Conservation (phyloP, 2,113 vertebrate genomes). For the Proterorhinus semilunaris region DNA sequence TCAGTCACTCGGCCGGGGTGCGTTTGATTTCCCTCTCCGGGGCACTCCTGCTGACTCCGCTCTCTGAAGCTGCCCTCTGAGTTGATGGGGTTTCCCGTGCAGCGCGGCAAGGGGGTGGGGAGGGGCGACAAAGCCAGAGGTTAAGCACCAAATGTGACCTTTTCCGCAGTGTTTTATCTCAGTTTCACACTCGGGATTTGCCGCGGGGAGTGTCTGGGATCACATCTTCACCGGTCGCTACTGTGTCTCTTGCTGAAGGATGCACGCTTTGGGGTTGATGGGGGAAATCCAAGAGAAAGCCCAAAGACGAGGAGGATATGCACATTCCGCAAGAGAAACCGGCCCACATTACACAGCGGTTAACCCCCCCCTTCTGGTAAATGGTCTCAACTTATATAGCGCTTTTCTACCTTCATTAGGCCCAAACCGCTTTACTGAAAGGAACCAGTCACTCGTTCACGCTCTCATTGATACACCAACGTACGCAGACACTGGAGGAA, state of each 20-base stretch:
- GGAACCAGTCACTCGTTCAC: too few relatives aligned
- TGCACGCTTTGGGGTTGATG: background rate
- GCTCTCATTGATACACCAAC: too few relatives aligned
- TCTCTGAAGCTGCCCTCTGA: slow-evolving; percentile 27
- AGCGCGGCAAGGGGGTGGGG: slow-evolving; percentile 27
- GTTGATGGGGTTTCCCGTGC: slow-evolving; percentile 32
- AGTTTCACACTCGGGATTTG: background rate
- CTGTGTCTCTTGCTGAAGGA: background rate
- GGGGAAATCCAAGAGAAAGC: background rate
- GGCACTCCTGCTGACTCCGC: slow-evolving; percentile 36
- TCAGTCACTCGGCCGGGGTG: slow-evolving; percentile 50
- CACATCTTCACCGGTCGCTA: background rate
- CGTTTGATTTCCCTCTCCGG: slow-evolving; percentile 30
- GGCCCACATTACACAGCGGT: too few relatives aligned
- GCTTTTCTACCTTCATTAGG: too few relatives aligned
- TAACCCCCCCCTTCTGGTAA: too few relatives aligned
- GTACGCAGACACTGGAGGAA: too few relatives aligned
- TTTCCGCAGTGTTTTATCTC: background rate
- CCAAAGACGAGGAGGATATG: background rate
- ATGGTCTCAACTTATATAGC: too few relatives aligned
- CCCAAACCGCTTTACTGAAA: too few relatives aligned
- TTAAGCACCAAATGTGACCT: slow-evolving; percentile 41
- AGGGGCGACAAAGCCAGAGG: slow-evolving; percentile 12
- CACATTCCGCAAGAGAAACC: background rate
- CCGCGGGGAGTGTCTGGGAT: background rate